Conservation (phyloP, 2,888 invertebrate genomes). For the Tachystola acroxantha region DNA sequence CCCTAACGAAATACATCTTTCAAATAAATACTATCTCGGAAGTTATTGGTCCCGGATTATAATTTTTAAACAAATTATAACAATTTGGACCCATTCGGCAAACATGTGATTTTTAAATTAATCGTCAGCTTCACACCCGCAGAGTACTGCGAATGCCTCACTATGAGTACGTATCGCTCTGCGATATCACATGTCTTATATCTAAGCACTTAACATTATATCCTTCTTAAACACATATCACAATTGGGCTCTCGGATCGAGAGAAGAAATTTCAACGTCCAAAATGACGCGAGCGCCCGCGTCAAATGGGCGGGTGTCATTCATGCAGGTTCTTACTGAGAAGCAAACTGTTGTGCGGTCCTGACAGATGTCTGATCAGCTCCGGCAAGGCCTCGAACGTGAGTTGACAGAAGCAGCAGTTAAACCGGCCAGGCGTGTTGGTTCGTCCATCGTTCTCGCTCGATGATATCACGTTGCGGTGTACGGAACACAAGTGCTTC, state of each 20-base stretch:
- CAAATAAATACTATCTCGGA: slow-evolving; percentile 79
- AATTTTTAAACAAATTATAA: slow-evolving; percentile 80
- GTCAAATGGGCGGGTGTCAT: slow-evolving; percentile 68
- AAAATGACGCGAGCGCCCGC: slow-evolving; percentile 48
- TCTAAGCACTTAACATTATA: slow-evolving; percentile 58
- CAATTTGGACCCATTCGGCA: slow-evolving; percentile 74
- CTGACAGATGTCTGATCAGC: slow-evolving; percentile 90
- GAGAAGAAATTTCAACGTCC: slow-evolving; percentile 71
- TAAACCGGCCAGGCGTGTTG: slow-evolving; percentile 83
- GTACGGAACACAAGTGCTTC: slow-evolving; percentile 93
- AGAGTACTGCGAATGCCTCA: slow-evolving; percentile 53
- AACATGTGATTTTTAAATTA: slow-evolving; percentile 59
- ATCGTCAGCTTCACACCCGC: slow-evolving; percentile 55
- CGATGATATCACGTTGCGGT: slow-evolving; percentile 91
- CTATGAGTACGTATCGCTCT: slow-evolving; percentile 66
- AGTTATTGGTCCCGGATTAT: slow-evolving; percentile 77
- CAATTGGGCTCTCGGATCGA: slow-evolving; percentile 68
- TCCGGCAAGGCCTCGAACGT: slow-evolving; percentile 92
- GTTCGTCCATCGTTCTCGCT: slow-evolving; percentile 84
- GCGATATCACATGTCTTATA: slow-evolving; percentile 62
- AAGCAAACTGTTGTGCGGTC: slow-evolving; percentile 91
- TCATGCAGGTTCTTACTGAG: slow-evolving; percentile 93
- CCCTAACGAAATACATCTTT: slow-evolving; percentile 74
- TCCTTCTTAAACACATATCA: slow-evolving; percentile 75
- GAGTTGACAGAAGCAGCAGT: slow-evolving; percentile 92